A percentile compares a stretch with the other conserved stretches of the same genome.
phyloP scores from a whole-genome alignment of 1,140 invertebrate species.

The Stegodyphus mimosarum region DNA sequence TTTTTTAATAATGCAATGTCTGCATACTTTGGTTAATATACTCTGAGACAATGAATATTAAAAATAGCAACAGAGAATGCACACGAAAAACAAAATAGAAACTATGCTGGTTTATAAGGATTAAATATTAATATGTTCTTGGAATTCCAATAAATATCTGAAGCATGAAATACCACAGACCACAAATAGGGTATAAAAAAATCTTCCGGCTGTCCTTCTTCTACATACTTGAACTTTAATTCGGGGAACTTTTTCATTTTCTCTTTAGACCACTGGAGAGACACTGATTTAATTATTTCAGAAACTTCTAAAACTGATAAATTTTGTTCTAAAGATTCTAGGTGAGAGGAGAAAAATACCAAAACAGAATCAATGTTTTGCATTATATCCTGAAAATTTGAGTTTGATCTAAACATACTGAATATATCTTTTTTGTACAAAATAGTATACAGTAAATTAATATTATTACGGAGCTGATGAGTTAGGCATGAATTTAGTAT shows the following conservation, averaged over 20 bases:
- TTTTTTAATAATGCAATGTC: no score
- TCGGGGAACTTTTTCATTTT: constrained; percentile 97
- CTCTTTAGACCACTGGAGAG: constrained; percentile 89
- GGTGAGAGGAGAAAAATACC: constrained; percentile 83
- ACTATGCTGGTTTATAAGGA: constrained; percentile 61
- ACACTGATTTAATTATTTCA: constrained; percentile 86
- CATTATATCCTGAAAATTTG: constrained; percentile 93
- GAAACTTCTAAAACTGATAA: constrained; percentile 88
- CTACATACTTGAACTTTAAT: constrained; percentile 98
- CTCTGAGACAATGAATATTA: no score
- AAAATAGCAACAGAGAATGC: no score
- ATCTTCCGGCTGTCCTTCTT: constrained; percentile 98
- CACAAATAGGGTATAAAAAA: constrained; percentile 99
- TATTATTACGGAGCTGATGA: constrained; percentile 88
- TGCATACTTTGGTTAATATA: no score
- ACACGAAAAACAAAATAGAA: no score
- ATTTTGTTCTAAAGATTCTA: constrained; percentile 77
- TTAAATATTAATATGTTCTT: constrained; percentile 68
- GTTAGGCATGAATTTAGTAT: constrained; percentile 94
- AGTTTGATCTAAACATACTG: constrained; percentile 84
- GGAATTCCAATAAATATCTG: constrained; percentile 82
- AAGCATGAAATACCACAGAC: constrained; percentile 86
- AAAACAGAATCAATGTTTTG: constrained; percentile 97
- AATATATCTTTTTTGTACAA: constrained; percentile 95
- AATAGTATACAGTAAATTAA: constrained; percentile 94